Percentiles rank a stretch among this genome's conserved stretches.
These are phyloP conservation scores for Oophaga sylvatica DNA, from an alignment of 2,797 vertebrate genomes.

Conservation along the genomic window DNA sequence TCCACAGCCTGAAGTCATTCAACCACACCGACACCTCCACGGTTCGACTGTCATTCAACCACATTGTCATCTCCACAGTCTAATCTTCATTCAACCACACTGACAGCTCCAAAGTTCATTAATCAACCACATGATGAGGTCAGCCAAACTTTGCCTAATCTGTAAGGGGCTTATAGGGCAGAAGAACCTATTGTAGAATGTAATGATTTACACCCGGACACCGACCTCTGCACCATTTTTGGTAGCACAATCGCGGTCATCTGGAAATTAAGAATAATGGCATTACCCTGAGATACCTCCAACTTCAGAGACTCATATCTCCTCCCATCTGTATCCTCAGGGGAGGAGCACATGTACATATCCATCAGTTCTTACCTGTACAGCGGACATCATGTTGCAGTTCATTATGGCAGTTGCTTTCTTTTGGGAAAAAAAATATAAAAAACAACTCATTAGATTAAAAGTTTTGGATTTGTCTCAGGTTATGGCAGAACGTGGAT, in stretches of 20 bases:
- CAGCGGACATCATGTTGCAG: constrained; percentile 39
- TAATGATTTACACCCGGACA: neutral
- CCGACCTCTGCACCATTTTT: constrained; percentile 79
- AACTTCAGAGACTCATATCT: neutral
- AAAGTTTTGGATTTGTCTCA: no score
- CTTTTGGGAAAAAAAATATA: neutral
- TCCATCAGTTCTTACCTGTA: neutral
- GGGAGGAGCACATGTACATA: constrained; percentile 2
- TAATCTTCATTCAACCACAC: no score
- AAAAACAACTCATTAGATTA: neutral
- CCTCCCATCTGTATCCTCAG: neutral
- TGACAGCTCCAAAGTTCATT: no score
- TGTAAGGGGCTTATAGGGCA: no score
- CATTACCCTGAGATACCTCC: neutral
- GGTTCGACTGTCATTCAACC: neutral
- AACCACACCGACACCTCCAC: neutral
- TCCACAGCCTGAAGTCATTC: neutral
- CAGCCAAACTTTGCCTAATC: no score
- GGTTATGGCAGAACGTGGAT: no score
- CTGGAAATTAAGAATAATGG: constrained; percentile 63
- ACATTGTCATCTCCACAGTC: neutral
- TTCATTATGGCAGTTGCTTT: constrained; percentile 9
- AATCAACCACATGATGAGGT: no score
- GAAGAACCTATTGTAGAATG: neutral
- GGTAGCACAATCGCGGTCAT: constrained; percentile 82